These are phyloP conservation scores for Fulmarus glacialis DNA, from an alignment of 2,113 vertebrate species.

Conservation along the genomic window DNA sequence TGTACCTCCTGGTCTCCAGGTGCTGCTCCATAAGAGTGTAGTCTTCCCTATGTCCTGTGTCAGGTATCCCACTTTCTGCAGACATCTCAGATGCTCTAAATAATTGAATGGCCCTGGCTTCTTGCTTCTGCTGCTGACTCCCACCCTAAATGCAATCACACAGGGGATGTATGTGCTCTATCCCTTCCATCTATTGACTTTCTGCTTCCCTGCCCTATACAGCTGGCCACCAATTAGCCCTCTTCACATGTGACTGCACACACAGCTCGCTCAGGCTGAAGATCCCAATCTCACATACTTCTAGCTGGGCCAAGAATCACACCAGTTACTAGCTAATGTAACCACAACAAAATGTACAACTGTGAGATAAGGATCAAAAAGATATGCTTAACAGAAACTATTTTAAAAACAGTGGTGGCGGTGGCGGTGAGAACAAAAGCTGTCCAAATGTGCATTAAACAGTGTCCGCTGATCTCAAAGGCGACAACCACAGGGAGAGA, in stretches of 20 bases:
- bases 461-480: background rate
- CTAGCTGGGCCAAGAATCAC: background rate
- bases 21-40: background rate
- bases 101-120: background rate
- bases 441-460: background rate
- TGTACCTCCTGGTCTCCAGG: background rate
- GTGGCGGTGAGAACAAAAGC: background rate
- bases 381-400: background rate
- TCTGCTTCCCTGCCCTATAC: background rate
- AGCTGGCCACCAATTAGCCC: background rate
- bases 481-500: background rate
- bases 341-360: background rate
- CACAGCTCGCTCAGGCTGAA: background rate
- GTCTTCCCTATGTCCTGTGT: background rate
- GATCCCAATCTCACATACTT: background rate
- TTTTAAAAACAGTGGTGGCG: background rate
- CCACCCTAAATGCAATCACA: background rate
- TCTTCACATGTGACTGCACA: background rate
- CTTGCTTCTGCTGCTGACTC: background rate
- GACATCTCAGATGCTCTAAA: background rate
- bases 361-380: background rate
- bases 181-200: background rate
- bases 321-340: background rate
- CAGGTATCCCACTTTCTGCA: background rate
- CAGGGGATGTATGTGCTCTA: background rate